These are phyloP conservation scores for Cassiopea andromeda DNA, from an alignment of 30 jellyfish, hydroid and myxozoan genomes.

Conservation along the genomic window DNA sequence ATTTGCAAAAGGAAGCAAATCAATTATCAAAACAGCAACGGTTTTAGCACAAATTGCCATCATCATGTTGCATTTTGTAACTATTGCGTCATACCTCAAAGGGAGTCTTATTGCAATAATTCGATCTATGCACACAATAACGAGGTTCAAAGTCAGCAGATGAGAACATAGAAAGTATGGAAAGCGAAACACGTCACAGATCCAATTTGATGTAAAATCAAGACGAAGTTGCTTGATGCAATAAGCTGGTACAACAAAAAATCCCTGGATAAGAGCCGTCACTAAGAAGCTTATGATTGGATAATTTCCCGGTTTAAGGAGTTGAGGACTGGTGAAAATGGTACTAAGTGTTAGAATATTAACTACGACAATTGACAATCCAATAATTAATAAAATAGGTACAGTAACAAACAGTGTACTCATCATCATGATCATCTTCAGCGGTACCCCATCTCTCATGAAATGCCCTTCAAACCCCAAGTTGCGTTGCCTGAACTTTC, in stretches of 20 bases:
- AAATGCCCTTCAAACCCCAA: no score
- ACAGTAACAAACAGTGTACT: not conserved
- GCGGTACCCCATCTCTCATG: no score
- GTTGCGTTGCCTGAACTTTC: no score
- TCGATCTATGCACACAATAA: conserved; percentile 67
- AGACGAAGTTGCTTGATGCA: conserved; percentile 30
- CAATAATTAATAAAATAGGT: conserved; percentile 43
- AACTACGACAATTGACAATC: conserved; percentile 38
- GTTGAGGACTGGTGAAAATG: conserved; percentile 59
- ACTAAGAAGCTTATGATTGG: conserved; percentile 66
- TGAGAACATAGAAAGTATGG: conserved; percentile 76
- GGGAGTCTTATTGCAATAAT: conserved; percentile 64
- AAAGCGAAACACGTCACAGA: conserved; percentile 73
- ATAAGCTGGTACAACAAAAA: conserved; percentile 74
- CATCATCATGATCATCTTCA: conserved; percentile 1
- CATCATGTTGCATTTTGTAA: conserved; percentile 48
- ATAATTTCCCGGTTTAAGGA: conserved; percentile 61
- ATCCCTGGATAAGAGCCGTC: conserved; percentile 72
- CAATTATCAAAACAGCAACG: conserved; percentile 37
- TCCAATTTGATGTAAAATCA: conserved; percentile 38
- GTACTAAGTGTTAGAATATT: conserved; percentile 63
- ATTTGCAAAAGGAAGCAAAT: conserved; percentile 68
- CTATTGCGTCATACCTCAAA: conserved; percentile 52
- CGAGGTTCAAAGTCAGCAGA: conserved; percentile 48
- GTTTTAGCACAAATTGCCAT: conserved; percentile 18